Base-by-base conservation (phyloP, 2,797 vertebrate genomes). In the Phyllotis vaccarum region DNA sequence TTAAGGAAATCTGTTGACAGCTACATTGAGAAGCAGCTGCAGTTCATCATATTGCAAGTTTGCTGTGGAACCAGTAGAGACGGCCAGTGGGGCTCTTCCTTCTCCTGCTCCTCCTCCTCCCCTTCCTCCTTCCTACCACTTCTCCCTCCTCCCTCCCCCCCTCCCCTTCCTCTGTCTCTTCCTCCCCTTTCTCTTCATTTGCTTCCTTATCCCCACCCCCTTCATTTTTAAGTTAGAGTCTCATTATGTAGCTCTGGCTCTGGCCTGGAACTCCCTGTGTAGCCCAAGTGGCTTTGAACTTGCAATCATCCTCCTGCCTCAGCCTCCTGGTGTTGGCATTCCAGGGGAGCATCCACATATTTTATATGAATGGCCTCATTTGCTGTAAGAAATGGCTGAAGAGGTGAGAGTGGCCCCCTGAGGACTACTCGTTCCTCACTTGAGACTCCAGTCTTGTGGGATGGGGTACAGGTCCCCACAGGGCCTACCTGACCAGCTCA, bases 381-480 rank as follows among this genome's bases (percentile, higher is more conserved):
- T 86, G 24, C 79, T 49, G 0, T 54, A 52, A 54, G 49, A 37
- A 58, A 2, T 60, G 49, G 12, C 74, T 64, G 68, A 64, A 58
- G 22, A 49, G 6, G 4, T 19, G 60, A 91, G 37, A 37, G 66
- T 9, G 60, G 5, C 85, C 31, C 31, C 46, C 40, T 1, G 52
- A 66, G 40, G 66, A 56, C 86, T 31, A 34, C 43, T 40, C 21
- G 8, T 46, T 46, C 21, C 64, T 46, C 24, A 21, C 54, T 17
- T 24, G 46, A 88, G 58, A 10, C 37, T 52, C 16, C 37, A 2
- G 10, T 29, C 75, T 81, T 9, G 6, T 7, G 31, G 37, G 81
- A 46, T 62, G 29, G 52, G 43, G 24, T 13, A 6, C 0, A 72
- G 54, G 13, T 34, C 49, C 64, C 58, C 3, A 3, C 1, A 0